These are phyloP conservation scores for Phorcus lineatus DNA, from an alignment of 2,888 invertebrate genomes.

Conservation along the genomic window DNA sequence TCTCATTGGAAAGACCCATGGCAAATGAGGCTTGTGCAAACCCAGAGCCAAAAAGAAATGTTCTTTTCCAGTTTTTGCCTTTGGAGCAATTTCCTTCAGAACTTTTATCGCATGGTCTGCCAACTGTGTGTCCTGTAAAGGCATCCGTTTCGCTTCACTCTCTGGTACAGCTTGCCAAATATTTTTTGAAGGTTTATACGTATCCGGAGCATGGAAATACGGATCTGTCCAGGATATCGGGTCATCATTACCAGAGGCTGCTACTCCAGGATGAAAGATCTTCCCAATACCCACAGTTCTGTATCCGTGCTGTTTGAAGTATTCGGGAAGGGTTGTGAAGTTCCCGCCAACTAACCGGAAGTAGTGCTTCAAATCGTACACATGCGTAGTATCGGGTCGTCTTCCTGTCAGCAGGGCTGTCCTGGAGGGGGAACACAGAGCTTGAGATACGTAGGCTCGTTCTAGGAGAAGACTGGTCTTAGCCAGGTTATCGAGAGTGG, in stretches of 20 bases:
- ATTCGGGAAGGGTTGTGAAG: conserved; percentile 50
- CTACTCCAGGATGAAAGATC: conserved; percentile 33
- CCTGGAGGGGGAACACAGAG: conserved; percentile 33
- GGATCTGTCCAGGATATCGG: background rate
- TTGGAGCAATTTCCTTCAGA: background rate
- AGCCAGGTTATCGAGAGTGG: conserved; percentile 39
- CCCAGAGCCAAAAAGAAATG: conserved; percentile 52
- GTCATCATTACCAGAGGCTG: background rate
- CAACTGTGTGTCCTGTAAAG: background rate
- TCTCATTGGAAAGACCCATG: conserved; percentile 43
- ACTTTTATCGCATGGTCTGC: background rate
- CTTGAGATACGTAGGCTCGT: conserved; percentile 35
- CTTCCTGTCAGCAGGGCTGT: conserved; percentile 40
- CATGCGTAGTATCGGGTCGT: conserved; percentile 48
- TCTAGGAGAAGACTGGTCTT: conserved; percentile 36
- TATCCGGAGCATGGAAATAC: no score
- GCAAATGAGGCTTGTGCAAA: conserved; percentile 50
- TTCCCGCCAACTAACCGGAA: conserved; percentile 46
- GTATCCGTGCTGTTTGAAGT: conserved; percentile 15
- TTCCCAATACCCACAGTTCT: conserved; percentile 43
- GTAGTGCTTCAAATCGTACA: conserved; percentile 44
- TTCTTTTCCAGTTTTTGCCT: conserved; percentile 22
- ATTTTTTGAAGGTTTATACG: background rate
- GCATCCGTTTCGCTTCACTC: background rate
- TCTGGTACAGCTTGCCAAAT: background rate